Evolutionary conservation across 2,888 invertebrate species (phyloP).

Genomic region (Thera britannica): DNA sequence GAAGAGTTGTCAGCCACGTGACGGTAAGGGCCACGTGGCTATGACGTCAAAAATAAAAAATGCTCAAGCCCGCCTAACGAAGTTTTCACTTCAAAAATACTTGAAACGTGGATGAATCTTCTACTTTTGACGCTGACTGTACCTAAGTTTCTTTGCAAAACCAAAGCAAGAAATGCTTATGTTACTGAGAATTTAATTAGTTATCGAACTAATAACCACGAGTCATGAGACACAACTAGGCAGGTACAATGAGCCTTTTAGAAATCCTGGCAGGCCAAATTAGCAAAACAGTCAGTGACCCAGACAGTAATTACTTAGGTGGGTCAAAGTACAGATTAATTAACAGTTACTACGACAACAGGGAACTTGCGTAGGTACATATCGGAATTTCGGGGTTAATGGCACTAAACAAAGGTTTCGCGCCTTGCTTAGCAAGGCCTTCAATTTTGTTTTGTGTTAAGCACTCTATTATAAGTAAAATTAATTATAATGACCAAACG

Average conservation of each 20-base stretch:
- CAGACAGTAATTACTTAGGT: conserved; percentile 3
- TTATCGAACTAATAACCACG: neutral
- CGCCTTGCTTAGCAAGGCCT: conserved; percentile 10
- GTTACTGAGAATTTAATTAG: neutral
- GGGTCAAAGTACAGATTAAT: conserved; percentile 23
- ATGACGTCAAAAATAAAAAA: too few species aligned
- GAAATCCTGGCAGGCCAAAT: neutral
- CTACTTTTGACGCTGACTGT: neutral
- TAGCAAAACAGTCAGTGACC: conserved; percentile 3
- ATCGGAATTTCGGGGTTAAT: conserved; percentile 47
- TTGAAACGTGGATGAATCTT: too few species aligned
- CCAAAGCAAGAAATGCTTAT: neutral
- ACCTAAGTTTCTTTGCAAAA: neutral
- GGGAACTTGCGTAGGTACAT: conserved; percentile 38
- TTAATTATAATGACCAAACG: conserved; percentile 28
- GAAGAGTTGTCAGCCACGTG: too few species aligned
- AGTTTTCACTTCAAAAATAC: too few species aligned
- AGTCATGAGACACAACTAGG: neutral
- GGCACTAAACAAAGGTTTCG: conserved; percentile 47
- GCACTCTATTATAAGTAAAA: conserved; percentile 29
- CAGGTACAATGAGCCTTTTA: neutral
- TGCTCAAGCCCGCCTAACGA: too few species aligned
- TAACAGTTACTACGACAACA: conserved; percentile 46
- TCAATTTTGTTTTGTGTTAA: conserved; percentile 30
- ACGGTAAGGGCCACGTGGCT: too few species aligned